A percentile compares a stretch with the other conserved stretches of the same genome.
phyloP scores from a whole-genome alignment of 2,797 vertebrate species.

The Bradypodion ventrale region DNA sequence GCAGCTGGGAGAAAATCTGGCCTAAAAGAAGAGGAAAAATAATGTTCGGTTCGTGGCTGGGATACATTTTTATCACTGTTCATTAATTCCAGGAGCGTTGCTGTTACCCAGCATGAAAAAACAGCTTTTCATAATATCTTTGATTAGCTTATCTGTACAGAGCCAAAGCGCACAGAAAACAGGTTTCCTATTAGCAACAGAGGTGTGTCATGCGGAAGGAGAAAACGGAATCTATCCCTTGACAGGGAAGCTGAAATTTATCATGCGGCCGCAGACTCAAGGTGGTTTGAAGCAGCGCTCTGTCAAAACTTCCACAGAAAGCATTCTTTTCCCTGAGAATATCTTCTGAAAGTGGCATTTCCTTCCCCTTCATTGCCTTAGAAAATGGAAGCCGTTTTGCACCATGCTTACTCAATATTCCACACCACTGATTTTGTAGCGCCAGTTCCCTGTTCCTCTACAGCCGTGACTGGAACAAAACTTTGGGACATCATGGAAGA shows the following conservation, averaged over 20 bases:
- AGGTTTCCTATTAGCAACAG: not conserved
- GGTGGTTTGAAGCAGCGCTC: not conserved
- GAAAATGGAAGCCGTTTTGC: not conserved
- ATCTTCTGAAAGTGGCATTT: not conserved
- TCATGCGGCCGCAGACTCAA: not conserved
- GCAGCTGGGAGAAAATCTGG: not conserved
- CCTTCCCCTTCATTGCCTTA: not conserved
- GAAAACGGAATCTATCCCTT: not conserved
- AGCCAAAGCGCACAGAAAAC: not conserved
- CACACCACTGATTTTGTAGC: too few relatives aligned
- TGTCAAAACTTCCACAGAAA: not conserved
- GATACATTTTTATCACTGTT: not conserved
- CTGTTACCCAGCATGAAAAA: not conserved
- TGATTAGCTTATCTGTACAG: slow-evolving; percentile 1
- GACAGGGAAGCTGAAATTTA: not conserved
- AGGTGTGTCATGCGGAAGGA: not conserved
- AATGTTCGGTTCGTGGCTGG: not conserved
- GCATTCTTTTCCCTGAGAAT: not conserved
- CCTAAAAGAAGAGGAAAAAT: not conserved
- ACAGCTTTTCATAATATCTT: not conserved
- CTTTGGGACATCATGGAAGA: too few relatives aligned
- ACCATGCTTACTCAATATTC: not conserved
- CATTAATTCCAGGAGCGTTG: not conserved
- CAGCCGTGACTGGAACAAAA: too few relatives aligned
- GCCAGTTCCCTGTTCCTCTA: too few relatives aligned